Evolutionary conservation across 2,797 vertebrate species (phyloP).

Genomic region (Nannoperca australis): DNA sequence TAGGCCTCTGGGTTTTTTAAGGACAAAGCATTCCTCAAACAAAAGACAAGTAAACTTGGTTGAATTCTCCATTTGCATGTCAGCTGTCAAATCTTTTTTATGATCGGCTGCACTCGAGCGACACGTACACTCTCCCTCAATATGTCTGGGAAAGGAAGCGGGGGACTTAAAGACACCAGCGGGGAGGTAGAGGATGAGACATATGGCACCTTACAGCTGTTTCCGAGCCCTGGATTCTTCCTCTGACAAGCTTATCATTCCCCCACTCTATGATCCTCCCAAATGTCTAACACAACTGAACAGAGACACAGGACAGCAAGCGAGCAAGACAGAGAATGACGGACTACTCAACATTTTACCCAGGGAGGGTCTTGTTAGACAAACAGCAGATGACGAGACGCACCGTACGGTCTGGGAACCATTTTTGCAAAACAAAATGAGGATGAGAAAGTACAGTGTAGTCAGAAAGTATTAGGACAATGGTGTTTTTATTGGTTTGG

Average conservation of each 20-base stretch:
- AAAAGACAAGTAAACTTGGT: constrained; percentile 29
- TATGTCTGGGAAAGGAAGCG: constrained; percentile 30
- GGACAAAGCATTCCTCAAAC: constrained; percentile 54
- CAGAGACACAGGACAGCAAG: constrained; percentile 37
- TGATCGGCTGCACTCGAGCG: constrained; percentile 42
- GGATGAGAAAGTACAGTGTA: constrained; percentile 2
- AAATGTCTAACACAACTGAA: constrained; percentile 45
- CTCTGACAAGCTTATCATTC: constrained; percentile 54
- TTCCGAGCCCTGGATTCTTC: constrained; percentile 40
- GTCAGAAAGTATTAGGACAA: constrained; percentile 20
- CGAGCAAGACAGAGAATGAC: constrained; percentile 14
- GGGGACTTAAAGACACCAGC: constrained; percentile 26
- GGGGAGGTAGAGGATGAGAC: constrained; percentile 34
- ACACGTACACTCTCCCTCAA: constrained; percentile 11
- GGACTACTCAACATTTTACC: constrained; percentile 35
- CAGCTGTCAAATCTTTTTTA: constrained; percentile 59
- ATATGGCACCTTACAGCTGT: constrained; percentile 55
- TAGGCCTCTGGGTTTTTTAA: constrained; percentile 27
- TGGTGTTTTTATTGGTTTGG: constrained; percentile 27
- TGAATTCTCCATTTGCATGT: constrained; percentile 54
- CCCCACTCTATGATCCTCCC: constrained; percentile 40
- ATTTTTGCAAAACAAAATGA: constrained; percentile 4
- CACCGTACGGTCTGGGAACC: neutral
- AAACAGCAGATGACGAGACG: constrained; percentile 44
- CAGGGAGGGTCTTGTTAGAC: constrained; percentile 44